Evolutionary conservation across 1,140 invertebrate species (phyloP).

Genomic region (Hycleus cichorii): DNA sequence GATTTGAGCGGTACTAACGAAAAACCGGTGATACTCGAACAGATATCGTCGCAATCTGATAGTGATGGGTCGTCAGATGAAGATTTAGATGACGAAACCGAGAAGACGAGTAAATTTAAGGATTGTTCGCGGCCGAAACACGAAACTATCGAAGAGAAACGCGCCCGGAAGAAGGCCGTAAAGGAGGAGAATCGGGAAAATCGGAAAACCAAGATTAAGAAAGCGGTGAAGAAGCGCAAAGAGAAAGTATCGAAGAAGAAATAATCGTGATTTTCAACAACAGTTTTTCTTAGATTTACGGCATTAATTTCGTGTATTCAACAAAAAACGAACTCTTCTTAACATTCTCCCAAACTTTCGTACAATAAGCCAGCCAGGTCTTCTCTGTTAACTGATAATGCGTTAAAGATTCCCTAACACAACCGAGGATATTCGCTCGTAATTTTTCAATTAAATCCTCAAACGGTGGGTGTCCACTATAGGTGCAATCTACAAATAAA

Average conservation of each 20-base stretch:
- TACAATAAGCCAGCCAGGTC: slow-evolving; percentile 72
- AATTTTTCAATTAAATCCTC: slow-evolving; percentile 56
- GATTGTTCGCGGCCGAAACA: slow-evolving; percentile 68
- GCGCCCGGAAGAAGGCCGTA: slow-evolving; percentile 74
- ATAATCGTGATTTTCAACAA: no score
- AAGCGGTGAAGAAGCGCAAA: slow-evolving; percentile 90
- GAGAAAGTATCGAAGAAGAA: slow-evolving; percentile 52
- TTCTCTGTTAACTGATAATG: slow-evolving; percentile 60
- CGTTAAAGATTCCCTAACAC: slow-evolving; percentile 56
- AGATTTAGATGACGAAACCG: slow-evolving; percentile 43
- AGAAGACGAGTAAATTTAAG: slow-evolving; percentile 53
- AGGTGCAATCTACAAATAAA: slow-evolving; percentile 37
- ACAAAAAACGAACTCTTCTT: slow-evolving; percentile 76
- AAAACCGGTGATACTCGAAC: slow-evolving; percentile 47
- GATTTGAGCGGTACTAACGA: slow-evolving; percentile 66
- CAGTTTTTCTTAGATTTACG: slow-evolving; percentile 28
- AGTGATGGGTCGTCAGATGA: slow-evolving; percentile 28
- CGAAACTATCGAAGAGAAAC: slow-evolving; percentile 82
- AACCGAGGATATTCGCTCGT: slow-evolving; percentile 60
- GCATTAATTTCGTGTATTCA: slow-evolving; percentile 71
- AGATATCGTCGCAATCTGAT: slow-evolving; percentile 43
- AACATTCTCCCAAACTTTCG: slow-evolving; percentile 73
- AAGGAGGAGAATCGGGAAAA: slow-evolving; percentile 88
- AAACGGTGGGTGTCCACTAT: slow-evolving; percentile 60
- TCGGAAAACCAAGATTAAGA: slow-evolving; percentile 87